Evolutionary conservation across 2,888 invertebrate genomes (phyloP), one percentile per base, ranked within the genome.

Genomic region (Carcina quercana): DNA sequence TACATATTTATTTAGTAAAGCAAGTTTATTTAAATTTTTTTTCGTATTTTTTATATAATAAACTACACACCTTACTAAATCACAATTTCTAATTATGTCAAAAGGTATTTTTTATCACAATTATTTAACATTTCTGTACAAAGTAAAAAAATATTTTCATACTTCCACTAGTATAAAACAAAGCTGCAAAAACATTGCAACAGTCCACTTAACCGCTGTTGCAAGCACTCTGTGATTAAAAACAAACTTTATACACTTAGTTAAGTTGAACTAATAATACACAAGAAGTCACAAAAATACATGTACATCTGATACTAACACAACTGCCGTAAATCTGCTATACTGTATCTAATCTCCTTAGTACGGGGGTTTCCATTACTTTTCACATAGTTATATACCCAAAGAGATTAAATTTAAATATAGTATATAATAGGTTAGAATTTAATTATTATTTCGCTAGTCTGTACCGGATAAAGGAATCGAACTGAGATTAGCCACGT

Each of bases 61-160:
- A 70, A 70, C 75, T 80, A 79, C 78, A 80, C 79, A 76, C 79
- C 63, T 75, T 74, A 73, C 73, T 79, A 75, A 79, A 80, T 79
- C 79, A 79, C 80, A 80, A 78, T 75, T 64, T 71, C 74, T 79
- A 80, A 74, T 75, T 74, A 76, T 78, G 68, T 79, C 76, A 75
- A 80, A 75, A 75, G n/a, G n/a, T n/a, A 67, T 67, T 69, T 71
- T 72, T 75, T 82, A 82, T 83, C 82, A 83, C 82, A 82, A 79
- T 78, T 68, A 74, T 72, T n/a, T 35, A 78, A 78, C 69, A 71
- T 71, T n/a, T 73, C 63, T 82, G 79, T 82, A 82, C 79, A 82
- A 72, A 71, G 80, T 83, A 80, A 79, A 82, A 82, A 82, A 80
- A 80, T 80, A 82, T 70, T 61, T 62, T 67, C 62, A 73, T 71